Evolutionary conservation across 2,888 invertebrate genomes (phyloP).

Genomic region (Epinotia nisella): DNA sequence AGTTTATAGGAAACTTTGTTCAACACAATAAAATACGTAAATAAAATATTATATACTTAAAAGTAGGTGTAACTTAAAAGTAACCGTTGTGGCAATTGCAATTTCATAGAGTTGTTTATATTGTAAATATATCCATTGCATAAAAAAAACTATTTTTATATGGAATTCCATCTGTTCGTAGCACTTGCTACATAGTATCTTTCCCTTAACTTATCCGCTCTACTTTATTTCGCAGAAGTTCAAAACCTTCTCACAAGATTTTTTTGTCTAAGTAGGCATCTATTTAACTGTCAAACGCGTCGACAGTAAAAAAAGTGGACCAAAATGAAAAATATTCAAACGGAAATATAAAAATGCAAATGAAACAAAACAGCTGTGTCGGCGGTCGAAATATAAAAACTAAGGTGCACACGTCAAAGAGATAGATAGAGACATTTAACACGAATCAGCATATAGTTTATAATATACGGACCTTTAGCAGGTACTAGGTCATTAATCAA

Average conservation of each 20-base stretch:
- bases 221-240: slow-evolving; percentile 9
- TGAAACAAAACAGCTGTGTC: slow-evolving; percentile 67
- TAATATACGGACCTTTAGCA: slow-evolving; percentile 62
- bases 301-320: slow-evolving; percentile 41
- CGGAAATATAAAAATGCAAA: slow-evolving; percentile 70
- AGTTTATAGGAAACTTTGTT: neutral
- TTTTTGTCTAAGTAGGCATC: slow-evolving; percentile 24
- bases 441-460: slow-evolving; percentile 67
- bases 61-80: no score
- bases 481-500: slow-evolving; percentile 80
- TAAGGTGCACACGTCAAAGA: slow-evolving; percentile 66
- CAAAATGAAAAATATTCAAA: slow-evolving; percentile 54
- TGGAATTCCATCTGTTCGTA: neutral
- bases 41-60: neutral
- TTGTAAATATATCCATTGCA: neutral
- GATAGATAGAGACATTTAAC: slow-evolving; percentile 80
- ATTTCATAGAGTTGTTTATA: neutral
- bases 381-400: slow-evolving; percentile 56
- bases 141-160: neutral
- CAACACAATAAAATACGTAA: neutral
- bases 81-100: neutral
- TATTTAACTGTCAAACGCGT: slow-evolving; percentile 43
- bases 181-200: neutral
- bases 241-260: slow-evolving; percentile 11
- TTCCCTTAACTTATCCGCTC: neutral